Base-by-base conservation (phyloP, 2,888 invertebrate species). In the Griposia aprilina region DNA sequence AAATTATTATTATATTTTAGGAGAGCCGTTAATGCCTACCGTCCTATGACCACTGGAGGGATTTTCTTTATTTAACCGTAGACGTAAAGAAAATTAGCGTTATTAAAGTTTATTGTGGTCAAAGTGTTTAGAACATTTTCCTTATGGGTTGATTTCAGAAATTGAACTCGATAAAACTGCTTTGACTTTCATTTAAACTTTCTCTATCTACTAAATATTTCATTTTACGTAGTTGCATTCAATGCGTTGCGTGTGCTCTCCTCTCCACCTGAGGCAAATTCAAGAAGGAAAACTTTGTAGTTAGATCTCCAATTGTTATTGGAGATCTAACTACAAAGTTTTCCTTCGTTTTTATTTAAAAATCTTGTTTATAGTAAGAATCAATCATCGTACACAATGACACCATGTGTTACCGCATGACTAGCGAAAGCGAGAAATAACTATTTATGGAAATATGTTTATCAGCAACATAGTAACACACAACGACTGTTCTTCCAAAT, bases 1-100 rank as follows among this genome's bases (percentile, higher is more conserved):
- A 83, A 62, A 80, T 86, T 83, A 86, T 69, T 85, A 82, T 74
- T 80, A 83, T 73, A 79, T 77, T 80, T 52, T 74, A 57, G 76
- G 76, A 73, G 59, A 36, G 57, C 66, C 45, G 30, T 45, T 59
- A 57, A 13, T 36, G 71, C 72, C 63, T 74, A 65, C 62, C 7
- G 41, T 30, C 60, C 26, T 73, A 23, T 50, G 63, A 45, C 75
- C 70, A 74, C 63, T 68, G 30, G 45, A 30, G 20, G 20, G 20
- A 15, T 1, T 15, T 36, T 26, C 17, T 60, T 82, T 52, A 50
- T 69, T 60, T n/a, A 11, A 55, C 36, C 26, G 26, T n/a, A 59
- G 52, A 69, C n/a, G 48, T 26, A 66, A 52, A 23, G 23, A 65
- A 26, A 52, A 36, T 59, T 41, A 8, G 8, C 20, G 3, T 13